Evolutionary conservation across 2,888 invertebrate species (phyloP), one percentile per base, ranked within the genome.

Genomic region (Troides oblongomaculatus): DNA sequence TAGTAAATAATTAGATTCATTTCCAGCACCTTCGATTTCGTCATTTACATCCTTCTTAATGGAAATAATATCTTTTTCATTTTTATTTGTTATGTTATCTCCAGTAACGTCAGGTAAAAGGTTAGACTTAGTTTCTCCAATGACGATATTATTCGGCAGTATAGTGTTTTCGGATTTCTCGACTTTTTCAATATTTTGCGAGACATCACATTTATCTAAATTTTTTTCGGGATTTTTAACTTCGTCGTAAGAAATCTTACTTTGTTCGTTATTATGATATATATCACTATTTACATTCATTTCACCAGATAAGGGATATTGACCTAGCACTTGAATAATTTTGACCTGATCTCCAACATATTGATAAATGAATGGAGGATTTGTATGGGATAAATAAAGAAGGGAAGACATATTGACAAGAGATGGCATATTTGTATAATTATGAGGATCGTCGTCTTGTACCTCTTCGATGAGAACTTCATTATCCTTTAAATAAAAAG

Each of bases 401-500:
- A 84, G 84, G 71, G 88, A 83, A 57, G 87, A 82, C 74, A 85
- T 73, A 79, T 88, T 85, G 74, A 90, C 81, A 77, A 92, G 87
- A 75, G 88, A 85, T 78, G 92, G 90, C 87, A 92, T 92, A 85
- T 87, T 89, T 76, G 87, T 78, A 88, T 86, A 90, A 82, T 88
- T 87, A 83, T 86, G 82, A 81, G 75, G 80, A 85, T 92, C 90
- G 85, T 89, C 88, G 83, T 91, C 92, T 75, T 83, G 88, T 77
- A 90, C 84, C 85, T 93, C 93, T 85, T 92, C 93, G 89, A 90
- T 89, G 89, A 89, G 87, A 74, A 92, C 89, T 87, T 90, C 90
- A 81, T 84, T 86, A 81, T 85, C 93, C 93, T 93, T 93, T 88
- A 93, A 93, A 91, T 91, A 90, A 88, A 91, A 91, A 88, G 83